These are phyloP conservation scores for Cuculus canorus DNA, from an alignment of 2,797 vertebrate species.

Conservation along the genomic window DNA sequence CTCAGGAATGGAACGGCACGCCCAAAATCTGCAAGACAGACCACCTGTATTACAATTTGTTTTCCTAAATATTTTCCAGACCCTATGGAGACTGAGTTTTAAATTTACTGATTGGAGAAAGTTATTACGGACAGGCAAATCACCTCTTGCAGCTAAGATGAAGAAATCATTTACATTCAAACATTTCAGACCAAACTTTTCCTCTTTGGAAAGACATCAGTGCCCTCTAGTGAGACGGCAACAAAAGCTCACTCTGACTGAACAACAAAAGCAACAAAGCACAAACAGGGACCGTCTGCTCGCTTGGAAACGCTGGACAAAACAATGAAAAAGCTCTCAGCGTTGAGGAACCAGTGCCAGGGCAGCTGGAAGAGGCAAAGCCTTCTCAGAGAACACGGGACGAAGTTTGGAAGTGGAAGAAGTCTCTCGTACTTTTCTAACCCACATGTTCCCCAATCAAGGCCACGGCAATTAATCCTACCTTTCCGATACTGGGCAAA, in stretches of 20 bases:
- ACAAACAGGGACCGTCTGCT: neutral
- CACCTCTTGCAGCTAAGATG: neutral
- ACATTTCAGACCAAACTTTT: neutral
- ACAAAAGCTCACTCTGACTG: neutral
- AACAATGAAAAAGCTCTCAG: neutral
- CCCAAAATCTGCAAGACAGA: constrained; percentile 69
- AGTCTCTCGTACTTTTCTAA: neutral
- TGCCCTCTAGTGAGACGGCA: neutral
- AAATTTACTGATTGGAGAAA: neutral
- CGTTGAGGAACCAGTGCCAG: neutral
- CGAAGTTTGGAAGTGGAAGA: neutral
- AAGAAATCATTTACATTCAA: accelerated
- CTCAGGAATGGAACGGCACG: constrained; percentile 85
- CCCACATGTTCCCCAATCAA: accelerated
- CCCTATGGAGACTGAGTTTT: neutral
- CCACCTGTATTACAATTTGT: accelerated
- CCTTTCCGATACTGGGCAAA: constrained; percentile 91
- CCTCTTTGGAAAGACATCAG: neutral
- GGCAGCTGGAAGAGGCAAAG: neutral
- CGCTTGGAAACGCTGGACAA: neutral
- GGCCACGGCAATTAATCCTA: constrained; percentile 45
- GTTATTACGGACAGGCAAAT: neutral
- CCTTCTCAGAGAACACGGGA: neutral
- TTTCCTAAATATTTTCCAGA: neutral
- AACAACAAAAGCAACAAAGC: neutral